A percentile compares a stretch with the other conserved stretches of the same genome.
These are phyloP conservation scores for Diarsia brunnea DNA, from an alignment of 2,888 invertebrate genomes.

Conservation along the genomic window DNA sequence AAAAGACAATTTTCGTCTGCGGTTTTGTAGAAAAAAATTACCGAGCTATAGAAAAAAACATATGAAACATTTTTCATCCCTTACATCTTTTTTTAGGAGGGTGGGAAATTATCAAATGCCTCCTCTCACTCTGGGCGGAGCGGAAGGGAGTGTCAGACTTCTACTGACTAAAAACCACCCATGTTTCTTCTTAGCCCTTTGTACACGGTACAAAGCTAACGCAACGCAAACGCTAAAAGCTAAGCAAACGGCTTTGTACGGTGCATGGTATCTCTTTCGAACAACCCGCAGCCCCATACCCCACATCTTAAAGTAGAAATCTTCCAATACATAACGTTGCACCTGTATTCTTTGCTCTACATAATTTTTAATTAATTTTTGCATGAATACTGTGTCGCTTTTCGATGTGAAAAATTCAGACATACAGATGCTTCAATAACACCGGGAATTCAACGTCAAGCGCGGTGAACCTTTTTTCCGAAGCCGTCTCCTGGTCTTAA, in stretches of 20 bases:
- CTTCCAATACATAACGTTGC: neutral
- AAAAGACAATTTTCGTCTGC: neutral
- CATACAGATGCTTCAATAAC: neutral
- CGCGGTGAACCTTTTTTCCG: neutral
- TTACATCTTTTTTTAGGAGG: neutral
- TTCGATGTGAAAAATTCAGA: neutral
- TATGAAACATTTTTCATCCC: neutral
- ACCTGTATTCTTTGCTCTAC: neutral
- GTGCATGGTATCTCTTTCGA: too few species aligned
- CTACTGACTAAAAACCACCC: too few species aligned
- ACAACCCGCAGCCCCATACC: neutral
- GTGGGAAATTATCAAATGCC: too few species aligned
- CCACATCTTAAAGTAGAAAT: neutral
- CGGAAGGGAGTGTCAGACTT: too few species aligned
- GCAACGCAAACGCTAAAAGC: too few species aligned
- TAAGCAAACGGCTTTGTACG: too few species aligned
- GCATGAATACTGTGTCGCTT: neutral
- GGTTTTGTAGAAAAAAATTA: neutral
- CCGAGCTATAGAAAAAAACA: neutral
- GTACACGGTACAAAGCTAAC: too few species aligned
- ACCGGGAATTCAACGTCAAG: neutral
- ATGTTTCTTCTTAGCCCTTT: too few species aligned
- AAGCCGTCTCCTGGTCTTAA: neutral
- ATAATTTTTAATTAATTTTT: neutral
- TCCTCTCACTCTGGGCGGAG: too few species aligned